A percentile compares a stretch with the other conserved stretches of the same genome.
phyloP scores from a whole-genome alignment of 2,888 invertebrate species.

The Sarcophaga rosellei region DNA sequence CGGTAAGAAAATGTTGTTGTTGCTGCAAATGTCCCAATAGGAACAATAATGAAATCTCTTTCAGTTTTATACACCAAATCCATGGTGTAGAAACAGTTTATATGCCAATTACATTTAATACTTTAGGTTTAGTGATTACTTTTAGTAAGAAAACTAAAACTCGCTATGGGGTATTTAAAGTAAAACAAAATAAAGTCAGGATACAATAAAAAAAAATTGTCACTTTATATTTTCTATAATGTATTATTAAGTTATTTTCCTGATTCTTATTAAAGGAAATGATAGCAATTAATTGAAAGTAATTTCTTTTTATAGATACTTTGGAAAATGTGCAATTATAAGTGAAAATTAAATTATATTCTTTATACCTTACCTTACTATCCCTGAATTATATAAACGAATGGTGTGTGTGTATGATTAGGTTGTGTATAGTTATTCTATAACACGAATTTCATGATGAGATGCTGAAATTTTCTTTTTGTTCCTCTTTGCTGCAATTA shows the following conservation, averaged over 20 bases:
- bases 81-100: no score
- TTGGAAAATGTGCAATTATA: conserved; percentile 5
- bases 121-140: no score
- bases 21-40: background rate
- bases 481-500: background rate
- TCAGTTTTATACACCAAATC: background rate
- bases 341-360: conserved; percentile 17
- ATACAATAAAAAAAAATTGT: background rate
- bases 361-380: background rate
- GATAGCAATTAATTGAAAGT: conserved; percentile 19
- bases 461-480: background rate
- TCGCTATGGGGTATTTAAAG: background rate
- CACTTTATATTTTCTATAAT: conserved; percentile 15
- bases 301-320: background rate
- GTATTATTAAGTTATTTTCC: conserved; percentile 5
- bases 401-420: background rate
- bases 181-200: background rate
- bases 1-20: conserved; percentile 13
- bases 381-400: no score
- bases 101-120: no score
- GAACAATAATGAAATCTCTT: background rate
- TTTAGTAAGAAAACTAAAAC: no score
- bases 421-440: background rate
- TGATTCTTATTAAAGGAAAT: conserved; percentile 23
- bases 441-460: conserved; percentile 34